phyloP scores from a whole-genome alignment of 2,888 invertebrate species.

The Drosophila rubida region DNA sequence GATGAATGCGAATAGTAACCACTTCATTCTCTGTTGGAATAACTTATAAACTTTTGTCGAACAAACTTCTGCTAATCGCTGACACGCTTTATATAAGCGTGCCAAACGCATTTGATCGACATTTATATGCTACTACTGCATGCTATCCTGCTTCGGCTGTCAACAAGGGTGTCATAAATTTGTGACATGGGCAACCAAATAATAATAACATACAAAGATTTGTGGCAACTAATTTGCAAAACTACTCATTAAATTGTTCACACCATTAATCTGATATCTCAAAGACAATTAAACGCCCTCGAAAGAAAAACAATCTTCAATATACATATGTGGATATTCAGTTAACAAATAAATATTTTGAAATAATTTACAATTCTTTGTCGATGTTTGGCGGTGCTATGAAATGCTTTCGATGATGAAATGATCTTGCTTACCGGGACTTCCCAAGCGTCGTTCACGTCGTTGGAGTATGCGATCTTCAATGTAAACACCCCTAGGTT shows the following conservation, averaged over 20 bases:
- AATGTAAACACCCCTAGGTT: constrained; percentile 82
- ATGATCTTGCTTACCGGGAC: constrained; percentile 82
- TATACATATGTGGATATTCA: no score
- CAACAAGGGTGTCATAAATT: no score
- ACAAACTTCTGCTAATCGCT: neutral
- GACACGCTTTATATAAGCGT: neutral
- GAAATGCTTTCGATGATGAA: neutral
- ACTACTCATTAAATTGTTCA: neutral
- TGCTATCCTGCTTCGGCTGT: neutral
- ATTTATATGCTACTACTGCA: neutral
- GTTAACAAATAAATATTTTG: no score
- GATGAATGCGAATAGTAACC: constrained; percentile 13
- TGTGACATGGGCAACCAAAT: no score
- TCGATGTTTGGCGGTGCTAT: neutral
- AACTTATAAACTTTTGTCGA: neutral
- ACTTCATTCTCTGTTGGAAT: constrained; percentile 26
- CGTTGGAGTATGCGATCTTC: constrained; percentile 84
- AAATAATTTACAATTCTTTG: neutral
- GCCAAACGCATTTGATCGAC: constrained; percentile 27
- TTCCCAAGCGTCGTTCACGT: constrained; percentile 83
- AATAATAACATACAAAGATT: no score
- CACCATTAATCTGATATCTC: neutral
- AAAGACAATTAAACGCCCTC: neutral
- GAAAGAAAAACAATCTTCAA: no score
- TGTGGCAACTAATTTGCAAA: neutral